phyloP scores from a whole-genome alignment of 2,113 vertebrate genomes.

The Natator depressus region DNA sequence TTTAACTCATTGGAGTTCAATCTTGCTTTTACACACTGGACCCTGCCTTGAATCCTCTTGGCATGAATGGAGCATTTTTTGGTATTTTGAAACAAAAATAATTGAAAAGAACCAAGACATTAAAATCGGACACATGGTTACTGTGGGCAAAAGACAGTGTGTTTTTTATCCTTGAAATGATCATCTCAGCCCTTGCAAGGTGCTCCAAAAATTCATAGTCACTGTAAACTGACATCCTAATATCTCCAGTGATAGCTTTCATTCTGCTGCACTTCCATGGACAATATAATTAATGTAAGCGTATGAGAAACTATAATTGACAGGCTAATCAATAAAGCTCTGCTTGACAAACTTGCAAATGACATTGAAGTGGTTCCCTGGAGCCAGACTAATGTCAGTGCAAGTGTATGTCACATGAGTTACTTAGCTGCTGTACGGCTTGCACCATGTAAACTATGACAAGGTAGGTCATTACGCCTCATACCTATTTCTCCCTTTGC shows the following conservation, averaged over 20 bases:
- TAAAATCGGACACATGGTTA: neutral
- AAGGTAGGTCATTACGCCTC: neutral
- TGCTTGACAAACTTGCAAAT: slow-evolving; percentile 28
- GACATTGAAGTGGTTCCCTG: slow-evolving; percentile 33
- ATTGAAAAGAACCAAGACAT: neutral
- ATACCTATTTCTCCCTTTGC: neutral
- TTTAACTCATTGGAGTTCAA: rapidly evolving
- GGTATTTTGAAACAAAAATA: slow-evolving; percentile 42
- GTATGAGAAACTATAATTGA: slow-evolving; percentile 37
- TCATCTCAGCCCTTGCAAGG: slow-evolving; percentile 7
- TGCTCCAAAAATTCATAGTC: slow-evolving; percentile 38
- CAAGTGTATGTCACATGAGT: neutral
- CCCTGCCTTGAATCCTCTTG: neutral
- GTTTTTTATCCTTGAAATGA: neutral
- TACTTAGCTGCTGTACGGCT: rapidly evolving
- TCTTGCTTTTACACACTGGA: neutral
- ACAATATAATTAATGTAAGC: slow-evolving; percentile 53
- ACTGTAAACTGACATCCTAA: slow-evolving; percentile 38
- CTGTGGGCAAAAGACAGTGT: neutral
- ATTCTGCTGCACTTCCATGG: slow-evolving; percentile 31
- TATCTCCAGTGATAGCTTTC: slow-evolving; percentile 42
- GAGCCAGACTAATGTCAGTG: slow-evolving; percentile 3
- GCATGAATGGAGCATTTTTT: neutral
- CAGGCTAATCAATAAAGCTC: slow-evolving; percentile 59
- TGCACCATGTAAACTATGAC: rapidly evolving